Conservation (phyloP, 2,888 invertebrate genomes). For the Alloscopus bannaensis region DNA sequence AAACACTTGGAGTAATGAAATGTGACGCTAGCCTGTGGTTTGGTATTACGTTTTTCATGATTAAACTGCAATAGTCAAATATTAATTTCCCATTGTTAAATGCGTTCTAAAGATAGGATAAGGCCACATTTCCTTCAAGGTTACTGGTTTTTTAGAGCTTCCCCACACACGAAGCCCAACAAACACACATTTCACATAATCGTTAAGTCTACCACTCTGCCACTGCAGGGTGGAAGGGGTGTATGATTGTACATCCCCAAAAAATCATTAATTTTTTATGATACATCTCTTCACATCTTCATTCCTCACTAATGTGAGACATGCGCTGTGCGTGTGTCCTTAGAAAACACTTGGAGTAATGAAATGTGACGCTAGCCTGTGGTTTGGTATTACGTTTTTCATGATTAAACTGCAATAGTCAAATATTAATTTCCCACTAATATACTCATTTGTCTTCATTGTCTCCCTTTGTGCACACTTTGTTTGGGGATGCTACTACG, state of each 20-base stretch:
- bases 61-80: slow-evolving; percentile 2
- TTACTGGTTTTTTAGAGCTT: slow-evolving; percentile 14
- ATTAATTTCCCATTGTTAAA: neutral
- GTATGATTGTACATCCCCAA: too few relatives aligned
- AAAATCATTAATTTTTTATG: slow-evolving; percentile 34
- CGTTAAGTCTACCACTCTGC: too few relatives aligned
- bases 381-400: too few relatives aligned
- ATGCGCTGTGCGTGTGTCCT: neutral
- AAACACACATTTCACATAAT: neutral
- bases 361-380: neutral
- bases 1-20: neutral
- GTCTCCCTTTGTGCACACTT: neutral
- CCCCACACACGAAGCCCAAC: too few relatives aligned
- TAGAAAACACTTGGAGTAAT: neutral
- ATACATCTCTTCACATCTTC: neutral
- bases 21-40: neutral
- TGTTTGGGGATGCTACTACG: too few relatives aligned
- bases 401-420: neutral
- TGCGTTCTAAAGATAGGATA: slow-evolving; percentile 26
- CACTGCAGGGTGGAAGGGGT: too few relatives aligned
- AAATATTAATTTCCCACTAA: neutral
- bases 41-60: too few relatives aligned
- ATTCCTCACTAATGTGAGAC: too few relatives aligned
- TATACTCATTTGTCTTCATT: slow-evolving; percentile 15
- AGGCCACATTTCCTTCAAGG: slow-evolving; percentile 19